Base-by-base conservation (phyloP, 2,797 vertebrate species). In the Crocidura indochinensis region DNA sequence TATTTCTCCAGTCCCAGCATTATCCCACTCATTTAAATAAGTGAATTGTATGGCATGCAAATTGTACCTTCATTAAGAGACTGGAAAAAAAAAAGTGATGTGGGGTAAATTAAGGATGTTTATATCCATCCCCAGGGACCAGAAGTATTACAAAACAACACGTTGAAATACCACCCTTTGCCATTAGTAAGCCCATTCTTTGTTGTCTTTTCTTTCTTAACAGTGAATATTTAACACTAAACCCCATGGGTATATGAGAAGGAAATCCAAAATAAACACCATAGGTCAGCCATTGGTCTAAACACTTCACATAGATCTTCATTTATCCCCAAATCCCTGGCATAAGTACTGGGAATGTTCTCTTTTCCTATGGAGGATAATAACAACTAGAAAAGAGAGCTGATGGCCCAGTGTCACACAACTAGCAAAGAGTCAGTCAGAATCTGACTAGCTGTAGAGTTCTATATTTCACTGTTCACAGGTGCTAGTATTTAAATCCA, bases 201-300 rank as follows among this genome's bases (percentile, higher is more conserved):
- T 17, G 10, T 7, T 24, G 15, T 22, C 80, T 74, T 17, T 38
- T 20, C 53, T 29, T 84, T 12, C 46, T 29, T 22, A 56, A 67
- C 31, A 75, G 77, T 47, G 38, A 47, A 20, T 47, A 69, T 65
- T 87, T 60, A 62, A 65, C 93, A 93, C 6, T 14, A 47, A 67
- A n/a, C 8, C 29, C n/a, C 62, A 73, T 19, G 27, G 9, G 38
- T 69, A 88, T 62, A 87, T 8, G 56, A 60, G 79, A 38, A 49
- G 79, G 72, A 53, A 77, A 49, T 56, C 87, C 64, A 85, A 65
- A 49, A 27, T 17, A 67, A 62, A 51, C 8, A n/a, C 29, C 24
- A 17, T 0, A 8, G 29, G 44, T 15, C 26, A 44, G 31, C 60
- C 78, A 65, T 47, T 19, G 15, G 31, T 31, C 67, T 83, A 49